Conservation (phyloP, 1,140 invertebrate species). For the Bombus difficillimus region DNA sequence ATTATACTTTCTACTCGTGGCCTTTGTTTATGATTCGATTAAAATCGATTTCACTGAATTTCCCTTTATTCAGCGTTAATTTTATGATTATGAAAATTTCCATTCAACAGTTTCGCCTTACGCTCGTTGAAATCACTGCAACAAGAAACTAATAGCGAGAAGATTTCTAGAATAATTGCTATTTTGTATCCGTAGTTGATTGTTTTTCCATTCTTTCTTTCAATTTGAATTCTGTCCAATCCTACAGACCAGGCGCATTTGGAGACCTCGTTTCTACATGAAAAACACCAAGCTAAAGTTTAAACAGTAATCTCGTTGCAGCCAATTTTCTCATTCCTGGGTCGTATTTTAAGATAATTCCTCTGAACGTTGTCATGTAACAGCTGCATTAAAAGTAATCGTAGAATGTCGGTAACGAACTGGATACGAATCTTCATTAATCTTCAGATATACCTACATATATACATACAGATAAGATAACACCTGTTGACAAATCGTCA, state of each 20-base stretch:
- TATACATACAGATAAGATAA: constrained; percentile 12
- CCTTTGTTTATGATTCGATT: not conserved
- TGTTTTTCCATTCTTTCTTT: not conserved
- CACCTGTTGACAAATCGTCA: not conserved
- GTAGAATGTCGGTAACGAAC: not conserved
- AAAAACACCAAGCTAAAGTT: not conserved
- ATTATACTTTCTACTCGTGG: not conserved
- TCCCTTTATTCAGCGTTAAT: not conserved
- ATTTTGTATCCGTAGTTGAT: not conserved
- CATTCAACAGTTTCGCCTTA: not conserved
- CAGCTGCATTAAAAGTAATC: not conserved
- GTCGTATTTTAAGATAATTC: not conserved
- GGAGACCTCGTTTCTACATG: not conserved
- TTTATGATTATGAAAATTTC: not conserved
- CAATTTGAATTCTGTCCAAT: not conserved
- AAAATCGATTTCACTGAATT: not conserved
- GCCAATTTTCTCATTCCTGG: not conserved
- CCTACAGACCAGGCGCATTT: not conserved
- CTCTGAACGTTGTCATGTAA: not conserved
- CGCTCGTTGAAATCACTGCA: too few species aligned
- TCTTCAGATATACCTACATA: not conserved
- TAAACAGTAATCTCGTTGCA: not conserved
- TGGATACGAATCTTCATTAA: not conserved
- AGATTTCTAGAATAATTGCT: not conserved
- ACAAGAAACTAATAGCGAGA: too few species aligned